Conservation (phyloP, 2,888 invertebrate species). For the Eristalinus aeneus region DNA sequence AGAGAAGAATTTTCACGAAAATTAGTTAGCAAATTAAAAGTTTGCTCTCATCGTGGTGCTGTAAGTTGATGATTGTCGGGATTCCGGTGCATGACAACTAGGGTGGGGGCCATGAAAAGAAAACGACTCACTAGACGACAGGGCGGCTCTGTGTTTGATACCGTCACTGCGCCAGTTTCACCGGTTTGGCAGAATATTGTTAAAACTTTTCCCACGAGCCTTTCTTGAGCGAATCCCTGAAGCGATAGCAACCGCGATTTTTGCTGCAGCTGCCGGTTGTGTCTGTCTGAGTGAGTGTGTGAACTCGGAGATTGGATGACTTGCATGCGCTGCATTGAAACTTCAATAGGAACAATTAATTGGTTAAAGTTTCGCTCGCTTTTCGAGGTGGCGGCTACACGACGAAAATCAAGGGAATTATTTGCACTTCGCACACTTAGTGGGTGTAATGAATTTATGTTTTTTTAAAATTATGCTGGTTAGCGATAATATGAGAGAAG, state of each 20-base stretch:
- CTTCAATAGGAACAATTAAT: slow-evolving; percentile 39
- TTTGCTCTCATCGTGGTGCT: slow-evolving; percentile 47
- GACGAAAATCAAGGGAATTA: slow-evolving; percentile 8
- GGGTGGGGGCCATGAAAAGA: not conserved
- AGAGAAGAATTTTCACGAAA: slow-evolving; percentile 45
- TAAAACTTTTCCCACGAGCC: slow-evolving; percentile 46
- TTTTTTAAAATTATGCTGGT: not conserved
- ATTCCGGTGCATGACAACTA: not conserved
- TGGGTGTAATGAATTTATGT: not conserved
- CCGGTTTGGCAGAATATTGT: slow-evolving; percentile 35
- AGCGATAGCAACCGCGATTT: slow-evolving; percentile 15
- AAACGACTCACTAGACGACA: not conserved
- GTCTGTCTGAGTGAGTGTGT: not conserved
- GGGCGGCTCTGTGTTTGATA: not conserved
- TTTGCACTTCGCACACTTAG: not conserved
- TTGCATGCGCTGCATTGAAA: slow-evolving; percentile 28
- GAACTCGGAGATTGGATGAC: not conserved
- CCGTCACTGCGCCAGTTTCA: slow-evolving; percentile 19
- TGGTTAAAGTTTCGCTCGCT: slow-evolving; percentile 29
- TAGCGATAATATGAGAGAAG: not conserved
- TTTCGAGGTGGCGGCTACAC: not conserved
- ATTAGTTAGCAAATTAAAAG: slow-evolving; percentile 68
- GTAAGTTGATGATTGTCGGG: slow-evolving; percentile 60
- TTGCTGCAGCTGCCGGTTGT: not conserved
- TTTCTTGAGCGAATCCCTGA: slow-evolving; percentile 16